These are phyloP conservation scores for Varanus salvator DNA, from an alignment of 2,113 vertebrate species.

Conservation along the genomic window DNA sequence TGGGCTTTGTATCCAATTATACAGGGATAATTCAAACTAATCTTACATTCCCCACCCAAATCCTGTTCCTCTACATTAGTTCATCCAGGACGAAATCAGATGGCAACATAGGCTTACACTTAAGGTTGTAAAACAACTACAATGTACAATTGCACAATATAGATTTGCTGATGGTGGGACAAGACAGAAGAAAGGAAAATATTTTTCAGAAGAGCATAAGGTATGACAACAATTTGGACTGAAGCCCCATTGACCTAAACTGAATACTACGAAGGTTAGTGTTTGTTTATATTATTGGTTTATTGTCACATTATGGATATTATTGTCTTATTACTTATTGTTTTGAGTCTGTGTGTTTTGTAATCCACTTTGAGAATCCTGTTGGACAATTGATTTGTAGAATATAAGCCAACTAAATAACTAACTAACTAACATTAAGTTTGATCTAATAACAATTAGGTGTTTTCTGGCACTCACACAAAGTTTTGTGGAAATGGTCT, in stretches of 20 bases:
- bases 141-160: slow-evolving; percentile 1
- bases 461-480: neutral
- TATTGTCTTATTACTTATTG: too few relatives aligned
- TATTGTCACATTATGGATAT: too few relatives aligned
- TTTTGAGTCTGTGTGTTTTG: too few relatives aligned
- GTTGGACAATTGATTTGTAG: too few relatives aligned
- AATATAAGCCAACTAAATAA: neutral
- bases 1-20: neutral
- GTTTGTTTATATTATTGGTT: too few relatives aligned
- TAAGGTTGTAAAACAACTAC: slow-evolving; percentile 2
- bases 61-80: neutral
- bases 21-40: accelerated
- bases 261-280: slow-evolving; percentile 16
- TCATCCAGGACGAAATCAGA: neutral
- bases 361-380: too few relatives aligned
- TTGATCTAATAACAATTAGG: neutral
- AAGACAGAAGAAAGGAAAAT: accelerated
- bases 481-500: neutral
- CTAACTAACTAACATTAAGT: neutral
- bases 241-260: slow-evolving; percentile 18
- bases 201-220: neutral
- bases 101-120: slow-evolving; percentile 15
- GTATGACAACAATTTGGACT: slow-evolving; percentile 3
- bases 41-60: neutral
- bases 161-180: slow-evolving; percentile 2